A percentile compares a stretch with the other conserved stretches of the same genome.
Conservation (phyloP, 2,888 invertebrate genomes). For the Dryocosmus kuriphilus region DNA sequence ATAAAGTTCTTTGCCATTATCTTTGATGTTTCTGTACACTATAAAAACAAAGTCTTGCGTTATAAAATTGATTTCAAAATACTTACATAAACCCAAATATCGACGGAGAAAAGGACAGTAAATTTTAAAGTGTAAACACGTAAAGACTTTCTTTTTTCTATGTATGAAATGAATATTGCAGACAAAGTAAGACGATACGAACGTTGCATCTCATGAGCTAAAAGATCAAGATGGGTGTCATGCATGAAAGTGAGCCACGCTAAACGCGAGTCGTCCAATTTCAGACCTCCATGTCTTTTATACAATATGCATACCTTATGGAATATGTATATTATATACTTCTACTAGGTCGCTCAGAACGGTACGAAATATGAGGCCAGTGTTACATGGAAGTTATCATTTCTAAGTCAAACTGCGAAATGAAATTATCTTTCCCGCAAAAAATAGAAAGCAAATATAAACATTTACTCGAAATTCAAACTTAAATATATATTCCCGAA, state of each 20-base stretch:
- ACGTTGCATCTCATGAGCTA: conserved; percentile 19
- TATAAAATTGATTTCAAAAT: no score
- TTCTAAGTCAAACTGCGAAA: neutral
- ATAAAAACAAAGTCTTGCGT: no score
- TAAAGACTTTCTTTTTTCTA: no score
- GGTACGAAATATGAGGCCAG: neutral
- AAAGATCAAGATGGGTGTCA: conserved; percentile 24
- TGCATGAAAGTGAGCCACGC: conserved; percentile 30
- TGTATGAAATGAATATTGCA: neutral
- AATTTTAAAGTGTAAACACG: no score
- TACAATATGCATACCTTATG: neutral
- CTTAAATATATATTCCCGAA: neutral
- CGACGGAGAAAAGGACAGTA: no score
- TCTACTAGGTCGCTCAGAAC: conserved; percentile 8
- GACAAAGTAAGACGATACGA: neutral
- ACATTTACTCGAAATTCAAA: neutral
- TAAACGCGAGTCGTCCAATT: neutral
- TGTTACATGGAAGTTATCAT: conserved; percentile 22
- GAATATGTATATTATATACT: conserved; percentile 23
- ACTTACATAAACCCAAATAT: no score
- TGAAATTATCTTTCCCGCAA: neutral
- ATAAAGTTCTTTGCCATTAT: neutral
- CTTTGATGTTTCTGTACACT: neutral
- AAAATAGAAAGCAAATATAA: neutral
- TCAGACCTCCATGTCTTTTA: neutral